phyloP scores from a whole-genome alignment of 2,113 vertebrate genomes.

The Aramus guarauna region DNA sequence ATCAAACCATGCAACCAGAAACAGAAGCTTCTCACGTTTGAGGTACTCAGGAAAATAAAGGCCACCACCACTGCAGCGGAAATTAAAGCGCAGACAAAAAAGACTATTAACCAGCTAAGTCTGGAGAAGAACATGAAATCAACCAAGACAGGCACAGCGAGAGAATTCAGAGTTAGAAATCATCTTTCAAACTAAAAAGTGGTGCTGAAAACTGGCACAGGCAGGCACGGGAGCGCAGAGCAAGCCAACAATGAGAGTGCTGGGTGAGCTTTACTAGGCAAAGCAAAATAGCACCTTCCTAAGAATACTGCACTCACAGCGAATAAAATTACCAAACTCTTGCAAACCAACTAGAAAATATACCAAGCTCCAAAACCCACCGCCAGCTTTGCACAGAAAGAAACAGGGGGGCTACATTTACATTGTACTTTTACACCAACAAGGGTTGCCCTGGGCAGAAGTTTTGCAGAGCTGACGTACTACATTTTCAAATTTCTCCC shows the following conservation, averaged over 20 bases:
- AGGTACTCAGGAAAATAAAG: background rate
- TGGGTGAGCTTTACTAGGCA: background rate
- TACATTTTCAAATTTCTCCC: background rate
- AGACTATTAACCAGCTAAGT: background rate
- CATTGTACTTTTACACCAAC: background rate
- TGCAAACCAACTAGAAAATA: background rate
- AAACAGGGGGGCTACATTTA: background rate
- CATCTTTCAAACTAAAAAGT: background rate
- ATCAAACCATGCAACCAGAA: background rate
- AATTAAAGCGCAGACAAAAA: background rate
- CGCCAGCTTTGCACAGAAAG: background rate
- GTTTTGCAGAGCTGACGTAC: background rate
- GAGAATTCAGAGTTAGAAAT: rapidly evolving
- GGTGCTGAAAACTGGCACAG: background rate
- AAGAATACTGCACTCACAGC: background rate
- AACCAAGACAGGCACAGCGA: background rate
- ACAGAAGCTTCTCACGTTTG: background rate
- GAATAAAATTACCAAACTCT: background rate
- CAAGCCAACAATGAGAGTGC: background rate
- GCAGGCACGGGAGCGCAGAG: background rate
- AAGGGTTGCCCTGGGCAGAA: background rate
- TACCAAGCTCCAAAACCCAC: background rate
- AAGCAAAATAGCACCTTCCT: background rate
- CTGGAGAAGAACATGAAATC: background rate
- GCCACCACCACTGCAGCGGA: background rate